Conservation (phyloP, 2,888 invertebrate species). For the Volucella inflata region DNA sequence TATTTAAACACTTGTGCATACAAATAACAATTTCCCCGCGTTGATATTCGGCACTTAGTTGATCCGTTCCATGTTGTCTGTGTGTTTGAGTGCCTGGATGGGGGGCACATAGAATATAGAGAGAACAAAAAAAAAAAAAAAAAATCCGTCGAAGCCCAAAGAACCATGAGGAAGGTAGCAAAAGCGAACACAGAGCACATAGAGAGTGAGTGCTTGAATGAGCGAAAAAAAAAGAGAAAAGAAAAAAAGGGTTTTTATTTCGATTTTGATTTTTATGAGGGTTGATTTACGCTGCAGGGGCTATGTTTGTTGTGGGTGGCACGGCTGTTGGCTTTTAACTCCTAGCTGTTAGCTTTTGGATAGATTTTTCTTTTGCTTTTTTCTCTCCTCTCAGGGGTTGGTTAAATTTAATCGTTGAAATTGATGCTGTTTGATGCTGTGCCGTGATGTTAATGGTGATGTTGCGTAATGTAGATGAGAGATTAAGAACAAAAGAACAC, state of each 20-base stretch:
- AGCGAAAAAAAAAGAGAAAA: background rate
- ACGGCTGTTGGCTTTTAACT: background rate
- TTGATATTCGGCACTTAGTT: conserved; percentile 61
- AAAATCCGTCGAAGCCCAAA: background rate
- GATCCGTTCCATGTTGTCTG: conserved; percentile 31
- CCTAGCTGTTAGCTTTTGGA: conserved; percentile 18
- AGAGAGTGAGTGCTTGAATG: background rate
- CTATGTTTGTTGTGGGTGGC: conserved; percentile 21
- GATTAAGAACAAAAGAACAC: conserved; percentile 63
- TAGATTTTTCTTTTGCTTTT: background rate
- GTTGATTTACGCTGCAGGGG: conserved; percentile 55
- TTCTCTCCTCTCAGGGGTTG: conserved; percentile 23
- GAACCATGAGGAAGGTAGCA: conserved; percentile 1
- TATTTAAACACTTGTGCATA: conserved; percentile 69
- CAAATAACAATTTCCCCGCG: conserved; percentile 59
- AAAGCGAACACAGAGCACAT: conserved; percentile 13
- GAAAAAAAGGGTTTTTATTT: conserved; percentile 50
- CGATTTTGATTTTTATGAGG: conserved; percentile 66
- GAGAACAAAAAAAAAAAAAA: conserved; percentile 3
- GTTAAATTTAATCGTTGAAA: conserved; percentile 71
- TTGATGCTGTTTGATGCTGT: conserved; percentile 66
- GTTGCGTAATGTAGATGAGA: conserved; percentile 61
- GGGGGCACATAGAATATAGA: conserved; percentile 10
- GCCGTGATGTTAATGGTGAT: conserved; percentile 62
- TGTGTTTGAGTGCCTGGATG: conserved; percentile 31